Conservation (phyloP, 2,888 invertebrate genomes). For the Alsophila aescularia region DNA sequence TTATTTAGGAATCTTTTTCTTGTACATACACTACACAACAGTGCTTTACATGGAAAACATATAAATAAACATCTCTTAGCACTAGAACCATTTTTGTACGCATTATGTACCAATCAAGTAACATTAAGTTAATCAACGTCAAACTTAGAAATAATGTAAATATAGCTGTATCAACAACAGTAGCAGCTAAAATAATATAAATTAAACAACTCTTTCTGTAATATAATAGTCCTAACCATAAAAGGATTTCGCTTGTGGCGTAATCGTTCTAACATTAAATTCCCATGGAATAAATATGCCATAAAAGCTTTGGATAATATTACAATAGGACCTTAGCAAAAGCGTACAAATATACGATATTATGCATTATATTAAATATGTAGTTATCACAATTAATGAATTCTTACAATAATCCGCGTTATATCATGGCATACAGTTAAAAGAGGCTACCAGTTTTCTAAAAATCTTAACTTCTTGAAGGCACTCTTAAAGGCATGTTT, state of each 20-base stretch:
- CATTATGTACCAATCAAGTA: background rate
- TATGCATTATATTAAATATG: constrained; percentile 24
- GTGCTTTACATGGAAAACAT: background rate
- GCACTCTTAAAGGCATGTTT: constrained; percentile 25
- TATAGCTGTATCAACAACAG: background rate
- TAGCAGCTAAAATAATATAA: background rate
- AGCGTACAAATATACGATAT: constrained; percentile 20
- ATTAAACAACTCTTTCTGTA: background rate
- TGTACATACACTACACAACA: background rate
- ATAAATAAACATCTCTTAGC: too few relatives aligned
- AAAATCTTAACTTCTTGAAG: constrained; percentile 14
- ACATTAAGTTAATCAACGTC: background rate
- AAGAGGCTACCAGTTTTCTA: background rate
- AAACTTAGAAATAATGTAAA: background rate
- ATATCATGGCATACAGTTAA: constrained; percentile 13
- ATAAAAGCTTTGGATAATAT: constrained; percentile 8
- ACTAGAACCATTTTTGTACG: background rate
- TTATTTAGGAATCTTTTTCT: constrained; percentile 55
- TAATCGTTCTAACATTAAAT: constrained; percentile 4
- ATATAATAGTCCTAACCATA: constrained; percentile 3
- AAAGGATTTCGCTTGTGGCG: too few relatives aligned
- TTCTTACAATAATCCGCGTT: constrained; percentile 19
- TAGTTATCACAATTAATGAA: constrained; percentile 37
- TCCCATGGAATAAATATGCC: constrained; percentile 24
- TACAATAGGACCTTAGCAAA: constrained; percentile 4